Evolutionary conservation across 2,888 invertebrate species (phyloP).

Genomic region (Melieria omissa): DNA sequence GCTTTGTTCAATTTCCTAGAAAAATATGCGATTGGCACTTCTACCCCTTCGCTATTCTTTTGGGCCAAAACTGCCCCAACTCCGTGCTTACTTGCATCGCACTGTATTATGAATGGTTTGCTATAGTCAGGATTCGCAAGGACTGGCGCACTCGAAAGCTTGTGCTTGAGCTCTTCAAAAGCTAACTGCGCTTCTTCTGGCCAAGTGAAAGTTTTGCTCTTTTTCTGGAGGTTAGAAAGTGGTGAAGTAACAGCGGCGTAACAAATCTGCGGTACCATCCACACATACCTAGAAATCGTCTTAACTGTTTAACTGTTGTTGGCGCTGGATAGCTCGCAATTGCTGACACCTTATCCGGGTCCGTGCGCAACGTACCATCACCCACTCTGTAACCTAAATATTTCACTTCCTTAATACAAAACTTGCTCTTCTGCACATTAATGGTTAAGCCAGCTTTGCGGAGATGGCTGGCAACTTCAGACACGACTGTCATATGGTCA

Average conservation of each 20-base stretch:
- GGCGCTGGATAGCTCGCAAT: neutral
- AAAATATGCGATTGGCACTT: constrained; percentile 7
- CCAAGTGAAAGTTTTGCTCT: constrained; percentile 4
- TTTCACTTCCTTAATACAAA: constrained; percentile 7
- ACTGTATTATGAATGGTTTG: constrained; percentile 14
- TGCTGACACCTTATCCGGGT: constrained; percentile 1
- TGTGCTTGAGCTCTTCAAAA: neutral
- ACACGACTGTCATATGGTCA: neutral
- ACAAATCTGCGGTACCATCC: constrained; percentile 11
- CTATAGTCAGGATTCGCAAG: constrained; percentile 1
- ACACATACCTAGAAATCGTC: constrained; percentile 7
- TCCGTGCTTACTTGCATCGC: constrained; percentile 29
- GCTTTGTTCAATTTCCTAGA: constrained; percentile 2
- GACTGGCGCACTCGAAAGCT: neutral
- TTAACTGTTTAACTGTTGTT: neutral
- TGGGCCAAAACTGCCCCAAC: constrained; percentile 14
- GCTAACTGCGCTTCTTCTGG: constrained; percentile 2
- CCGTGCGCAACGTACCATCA: neutral
- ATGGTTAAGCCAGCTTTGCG: neutral
- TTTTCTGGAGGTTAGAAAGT: neutral
- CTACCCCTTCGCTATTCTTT: neutral
- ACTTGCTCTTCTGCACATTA: neutral
- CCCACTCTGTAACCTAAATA: constrained; percentile 11
- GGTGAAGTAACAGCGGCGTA: constrained; percentile 1
- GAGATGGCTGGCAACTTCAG: neutral